Evolutionary conservation across 2,113 vertebrate species (phyloP).

Genomic region (Aspidoscelis tigris): DNA sequence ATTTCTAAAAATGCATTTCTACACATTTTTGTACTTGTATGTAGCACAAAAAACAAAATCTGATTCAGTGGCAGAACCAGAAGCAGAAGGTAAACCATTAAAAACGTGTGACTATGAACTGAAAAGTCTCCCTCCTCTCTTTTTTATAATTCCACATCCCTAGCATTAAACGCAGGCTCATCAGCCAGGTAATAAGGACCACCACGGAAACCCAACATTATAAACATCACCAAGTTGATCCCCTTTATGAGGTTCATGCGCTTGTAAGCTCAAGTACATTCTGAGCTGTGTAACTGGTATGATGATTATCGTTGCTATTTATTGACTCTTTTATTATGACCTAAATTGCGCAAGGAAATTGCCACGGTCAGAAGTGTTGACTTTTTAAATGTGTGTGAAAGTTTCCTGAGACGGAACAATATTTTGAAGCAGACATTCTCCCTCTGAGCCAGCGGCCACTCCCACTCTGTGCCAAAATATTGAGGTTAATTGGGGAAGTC

Average conservation of each 20-base stretch:
- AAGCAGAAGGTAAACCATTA: too few relatives aligned
- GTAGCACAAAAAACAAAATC: too few relatives aligned
- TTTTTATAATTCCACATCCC: too few relatives aligned
- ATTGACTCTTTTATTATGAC: slow-evolving; percentile 40
- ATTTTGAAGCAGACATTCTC: slow-evolving; percentile 51
- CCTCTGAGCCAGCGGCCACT: slow-evolving; percentile 34
- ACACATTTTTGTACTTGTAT: too few relatives aligned
- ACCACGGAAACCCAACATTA: background rate
- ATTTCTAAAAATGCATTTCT: too few relatives aligned
- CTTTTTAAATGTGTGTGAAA: slow-evolving; percentile 46
- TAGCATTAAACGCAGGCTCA: background rate
- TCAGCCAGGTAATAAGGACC: background rate
- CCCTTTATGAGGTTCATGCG: background rate
- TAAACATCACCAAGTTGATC: background rate
- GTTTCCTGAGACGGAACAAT: slow-evolving; percentile 46
- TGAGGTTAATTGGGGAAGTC: slow-evolving; percentile 58
- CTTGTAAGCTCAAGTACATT: background rate
- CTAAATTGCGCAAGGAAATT: slow-evolving; percentile 36
- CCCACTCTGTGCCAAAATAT: slow-evolving; percentile 49
- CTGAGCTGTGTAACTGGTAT: background rate
- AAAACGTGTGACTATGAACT: too few relatives aligned
- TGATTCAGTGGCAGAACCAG: too few relatives aligned
- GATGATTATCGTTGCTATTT: background rate
- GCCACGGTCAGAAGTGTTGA: slow-evolving; percentile 61
- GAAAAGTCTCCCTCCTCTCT: too few relatives aligned